A percentile compares a stretch with the other conserved stretches of the same genome.
Evolutionary conservation across 2,888 invertebrate genomes (phyloP).

Genomic region (Salpingus planirostris): DNA sequence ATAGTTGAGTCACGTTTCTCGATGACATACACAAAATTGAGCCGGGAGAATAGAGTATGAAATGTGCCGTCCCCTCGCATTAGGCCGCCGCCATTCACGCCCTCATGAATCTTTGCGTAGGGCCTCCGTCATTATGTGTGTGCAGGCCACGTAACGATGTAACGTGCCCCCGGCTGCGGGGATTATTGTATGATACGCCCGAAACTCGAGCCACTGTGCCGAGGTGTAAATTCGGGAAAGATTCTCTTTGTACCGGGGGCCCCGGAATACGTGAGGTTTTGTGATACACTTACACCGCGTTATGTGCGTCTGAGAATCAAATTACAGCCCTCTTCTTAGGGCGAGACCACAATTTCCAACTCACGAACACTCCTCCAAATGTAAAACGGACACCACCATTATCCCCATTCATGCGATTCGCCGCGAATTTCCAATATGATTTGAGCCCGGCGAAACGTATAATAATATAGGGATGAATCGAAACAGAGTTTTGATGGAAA

Average conservation of each 20-base stretch:
- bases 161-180: constrained; percentile 23
- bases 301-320: constrained; percentile 20
- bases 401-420: no score
- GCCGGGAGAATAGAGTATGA: constrained; percentile 35
- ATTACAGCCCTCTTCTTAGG: constrained; percentile 17
- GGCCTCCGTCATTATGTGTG: constrained; percentile 23
- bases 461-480: no score
- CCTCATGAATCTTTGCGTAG: constrained; percentile 21
- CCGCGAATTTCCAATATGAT: no score
- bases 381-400: no score
- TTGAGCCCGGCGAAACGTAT: no score
- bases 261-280: constrained; percentile 30
- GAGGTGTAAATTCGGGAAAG: constrained; percentile 28
- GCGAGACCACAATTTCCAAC: constrained; percentile 7
- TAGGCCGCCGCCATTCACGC: constrained; percentile 16
- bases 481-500: no score
- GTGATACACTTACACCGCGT: constrained; percentile 30
- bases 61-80: constrained; percentile 29
- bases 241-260: constrained; percentile 24
- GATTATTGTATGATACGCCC: constrained; percentile 28
- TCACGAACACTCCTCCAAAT: no score
- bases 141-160: constrained; percentile 26
- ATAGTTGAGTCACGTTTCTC: constrained; percentile 40
- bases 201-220: constrained; percentile 21
- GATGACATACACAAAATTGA: constrained; percentile 41